Percentiles rank a stretch among this genome's conserved stretches.
phyloP scores from a whole-genome alignment of 1,140 invertebrate species.

The Gonatopus flavifemur region DNA sequence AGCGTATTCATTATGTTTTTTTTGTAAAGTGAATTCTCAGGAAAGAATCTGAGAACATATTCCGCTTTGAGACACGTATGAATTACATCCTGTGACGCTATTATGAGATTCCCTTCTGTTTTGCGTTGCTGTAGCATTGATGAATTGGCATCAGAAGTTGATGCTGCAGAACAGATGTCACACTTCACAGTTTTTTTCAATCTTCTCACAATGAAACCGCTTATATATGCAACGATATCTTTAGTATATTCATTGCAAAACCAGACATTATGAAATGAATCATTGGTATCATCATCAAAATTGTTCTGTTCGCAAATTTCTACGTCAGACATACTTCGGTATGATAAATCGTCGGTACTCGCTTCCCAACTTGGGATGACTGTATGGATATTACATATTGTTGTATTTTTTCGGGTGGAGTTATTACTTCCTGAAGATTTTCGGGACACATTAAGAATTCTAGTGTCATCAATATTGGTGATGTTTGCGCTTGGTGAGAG shows the following conservation, averaged over 20 bases:
- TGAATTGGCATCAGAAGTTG: too few species aligned
- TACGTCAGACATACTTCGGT: too few species aligned
- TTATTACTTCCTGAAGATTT: neutral
- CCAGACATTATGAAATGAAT: neutral
- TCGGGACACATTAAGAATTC: neutral
- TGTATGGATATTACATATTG: too few species aligned
- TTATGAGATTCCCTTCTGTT: neutral
- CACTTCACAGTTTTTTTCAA: neutral
- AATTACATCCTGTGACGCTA: neutral
- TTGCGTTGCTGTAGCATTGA: too few species aligned
- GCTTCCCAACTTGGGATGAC: too few species aligned
- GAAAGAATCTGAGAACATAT: neutral
- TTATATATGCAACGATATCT: neutral
- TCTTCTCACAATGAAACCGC: neutral
- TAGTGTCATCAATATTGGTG: neutral
- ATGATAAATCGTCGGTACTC: too few species aligned
- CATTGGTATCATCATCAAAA: neutral
- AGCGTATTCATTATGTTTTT: neutral
- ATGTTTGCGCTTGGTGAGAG: neutral
- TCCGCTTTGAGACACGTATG: neutral
- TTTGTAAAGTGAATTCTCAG: neutral
- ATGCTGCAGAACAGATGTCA: neutral
- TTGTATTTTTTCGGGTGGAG: neutral
- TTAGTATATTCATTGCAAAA: neutral
- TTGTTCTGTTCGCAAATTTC: neutral